Base-by-base conservation (phyloP, 2,888 invertebrate genomes). In the Drosophila neotestacea region DNA sequence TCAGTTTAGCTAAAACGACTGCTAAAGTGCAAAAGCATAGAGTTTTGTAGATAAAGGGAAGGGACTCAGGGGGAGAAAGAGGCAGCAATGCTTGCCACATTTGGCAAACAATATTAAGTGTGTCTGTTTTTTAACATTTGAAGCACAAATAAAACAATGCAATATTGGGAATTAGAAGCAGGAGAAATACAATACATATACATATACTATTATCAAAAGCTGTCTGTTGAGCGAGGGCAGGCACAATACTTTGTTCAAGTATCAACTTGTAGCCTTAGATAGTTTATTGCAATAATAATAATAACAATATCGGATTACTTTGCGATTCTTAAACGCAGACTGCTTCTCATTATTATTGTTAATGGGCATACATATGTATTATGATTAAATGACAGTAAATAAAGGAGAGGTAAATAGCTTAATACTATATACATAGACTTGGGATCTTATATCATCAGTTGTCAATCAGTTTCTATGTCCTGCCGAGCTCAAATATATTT, bases 71-170 rank as follows among this genome's bases (percentile, higher is more conserved):
- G 7, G 34, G 41, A 36, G 42, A 32, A 6, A 44, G 52, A 22
- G 11, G 28, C 39, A 30, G 41, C 54, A 36, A 28, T 16, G 44
- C 51, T 55, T 70, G 64, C 71, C 77, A 66, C 77, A 77, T 70
- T 77, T 79, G 79, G 81, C 81, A 78, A 81, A 75, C 81, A 79
- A 68, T 81, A 75, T 81, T 72, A 79, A 79, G 79, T 81, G 72
- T 78, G 72, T 72, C 76, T 77, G 66, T 78, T 77, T 79, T 81
- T 79, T 81, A 74, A 60, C 75, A 69, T 77, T 79, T 75, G 60
- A 72, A 75, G 78, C 47, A 67, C 69, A 78, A 77, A 77, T 71
- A 79, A 79, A 80, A 81, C 66, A 81, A 70, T 67, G 39, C 28
- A 36, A 46, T 39, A 44, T 50, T 42, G 10, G 36, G 4, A 27